Percentiles rank a stretch among this genome's conserved stretches.
These are phyloP conservation scores for Dinocampus coccinellae DNA, from an alignment of 2,888 invertebrate genomes.

Conservation along the genomic window DNA sequence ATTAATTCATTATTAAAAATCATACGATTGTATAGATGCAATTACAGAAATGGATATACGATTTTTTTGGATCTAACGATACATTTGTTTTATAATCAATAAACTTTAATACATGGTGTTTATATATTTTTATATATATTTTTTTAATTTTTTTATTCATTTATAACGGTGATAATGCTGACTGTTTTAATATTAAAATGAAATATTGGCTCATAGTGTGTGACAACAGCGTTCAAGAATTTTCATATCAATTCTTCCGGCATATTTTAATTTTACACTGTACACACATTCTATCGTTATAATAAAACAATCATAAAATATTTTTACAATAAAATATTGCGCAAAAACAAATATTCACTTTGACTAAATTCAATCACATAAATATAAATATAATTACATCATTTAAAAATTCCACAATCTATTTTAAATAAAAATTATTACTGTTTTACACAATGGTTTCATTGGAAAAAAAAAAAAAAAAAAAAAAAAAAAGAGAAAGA, in stretches of 20 bases:
- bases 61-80: background rate
- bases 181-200: background rate
- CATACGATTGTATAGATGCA: background rate
- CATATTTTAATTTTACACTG: background rate
- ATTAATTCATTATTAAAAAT: background rate
- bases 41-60: slow-evolving; percentile 8
- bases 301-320: slow-evolving; percentile 30
- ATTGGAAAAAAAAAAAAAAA: background rate
- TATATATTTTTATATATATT: background rate
- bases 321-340: background rate
- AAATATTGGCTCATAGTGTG: background rate
- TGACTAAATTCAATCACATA: background rate
- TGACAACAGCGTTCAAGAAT: background rate
- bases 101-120: background rate
- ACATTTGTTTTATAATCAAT: background rate
- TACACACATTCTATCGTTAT: slow-evolving; percentile 22
- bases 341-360: background rate
- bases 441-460: background rate
- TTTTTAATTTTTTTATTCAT: background rate
- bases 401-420: background rate
- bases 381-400: background rate
- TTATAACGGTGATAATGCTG: slow-evolving; percentile 24
- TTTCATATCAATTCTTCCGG: background rate
- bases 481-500: background rate
- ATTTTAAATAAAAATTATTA: background rate